Conservation (phyloP, 2,888 invertebrate species). For the Cosmorhoe ocellata region DNA sequence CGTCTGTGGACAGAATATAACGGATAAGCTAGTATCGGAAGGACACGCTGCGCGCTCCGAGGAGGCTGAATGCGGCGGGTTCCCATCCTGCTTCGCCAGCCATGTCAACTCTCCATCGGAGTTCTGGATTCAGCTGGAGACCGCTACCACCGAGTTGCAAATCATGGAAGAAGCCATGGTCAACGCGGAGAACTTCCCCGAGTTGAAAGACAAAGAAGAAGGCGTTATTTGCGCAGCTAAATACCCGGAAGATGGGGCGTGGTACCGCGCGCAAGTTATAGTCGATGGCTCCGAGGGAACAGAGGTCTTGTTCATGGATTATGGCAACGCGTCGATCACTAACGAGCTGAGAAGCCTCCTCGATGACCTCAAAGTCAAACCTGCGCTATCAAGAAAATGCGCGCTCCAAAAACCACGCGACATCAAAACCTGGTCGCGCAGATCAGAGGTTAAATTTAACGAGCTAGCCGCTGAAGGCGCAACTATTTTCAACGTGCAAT, state of each 20-base stretch:
- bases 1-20: slow-evolving; percentile 82
- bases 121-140: slow-evolving; percentile 90
- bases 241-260: slow-evolving; percentile 84
- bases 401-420: slow-evolving; percentile 82
- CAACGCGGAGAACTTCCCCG: slow-evolving; percentile 79
- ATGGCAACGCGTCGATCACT: slow-evolving; percentile 84
- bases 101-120: slow-evolving; percentile 88
- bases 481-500: slow-evolving; percentile 86
- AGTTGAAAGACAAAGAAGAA: slow-evolving; percentile 68
- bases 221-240: slow-evolving; percentile 85
- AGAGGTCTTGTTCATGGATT: slow-evolving; percentile 86
- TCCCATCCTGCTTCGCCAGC: slow-evolving; percentile 86
- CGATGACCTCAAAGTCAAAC: slow-evolving; percentile 81
- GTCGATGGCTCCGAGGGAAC: slow-evolving; percentile 80
- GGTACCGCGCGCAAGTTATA: slow-evolving; percentile 86
- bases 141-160: slow-evolving; percentile 80
- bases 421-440: slow-evolving; percentile 84
- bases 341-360: slow-evolving; percentile 83
- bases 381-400: slow-evolving; percentile 84
- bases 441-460: slow-evolving; percentile 85
- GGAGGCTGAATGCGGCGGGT: slow-evolving; percentile 69
- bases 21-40: slow-evolving; percentile 82
- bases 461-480: slow-evolving; percentile 87
- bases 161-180: slow-evolving; percentile 82
- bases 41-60: slow-evolving; percentile 82